A percentile compares a stretch with the other conserved stretches of the same genome.
Conservation (phyloP, 2,888 invertebrate genomes). For the Lydus trimaculatus region DNA sequence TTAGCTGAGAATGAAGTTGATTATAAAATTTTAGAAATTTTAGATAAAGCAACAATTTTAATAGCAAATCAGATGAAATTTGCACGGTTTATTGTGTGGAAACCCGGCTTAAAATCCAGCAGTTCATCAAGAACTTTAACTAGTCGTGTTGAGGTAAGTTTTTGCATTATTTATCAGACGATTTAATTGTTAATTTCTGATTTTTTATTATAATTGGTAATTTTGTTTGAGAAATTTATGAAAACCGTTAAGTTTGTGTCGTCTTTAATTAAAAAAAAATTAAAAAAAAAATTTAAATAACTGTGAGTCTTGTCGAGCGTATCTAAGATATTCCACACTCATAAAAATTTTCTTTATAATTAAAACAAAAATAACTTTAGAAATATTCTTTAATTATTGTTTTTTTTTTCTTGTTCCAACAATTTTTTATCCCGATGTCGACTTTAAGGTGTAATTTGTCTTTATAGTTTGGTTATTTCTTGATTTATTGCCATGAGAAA, state of each 20-base stretch:
- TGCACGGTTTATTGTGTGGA: constrained; percentile 56
- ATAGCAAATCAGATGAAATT: constrained; percentile 58
- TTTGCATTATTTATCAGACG: background rate
- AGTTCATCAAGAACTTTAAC: constrained; percentile 44
- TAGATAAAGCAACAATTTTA: constrained; percentile 63
- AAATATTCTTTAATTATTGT: background rate
- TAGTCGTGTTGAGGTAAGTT: constrained; percentile 57
- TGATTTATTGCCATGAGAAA: background rate
- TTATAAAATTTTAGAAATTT: constrained; percentile 59
- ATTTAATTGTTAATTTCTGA: background rate
- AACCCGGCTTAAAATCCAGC: constrained; percentile 47
- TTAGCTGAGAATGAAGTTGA: constrained; percentile 62
- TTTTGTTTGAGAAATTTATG: background rate
- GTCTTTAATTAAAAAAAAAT: background rate
- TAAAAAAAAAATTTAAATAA: background rate
- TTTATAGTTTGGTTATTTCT: background rate
- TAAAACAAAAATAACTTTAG: background rate
- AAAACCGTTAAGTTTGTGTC: background rate
- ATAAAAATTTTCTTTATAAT: background rate
- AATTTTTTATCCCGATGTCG: background rate
- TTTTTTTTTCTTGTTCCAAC: no score
- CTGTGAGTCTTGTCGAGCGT: background rate
- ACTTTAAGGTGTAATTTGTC: background rate
- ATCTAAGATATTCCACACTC: background rate
- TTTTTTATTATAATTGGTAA: background rate